Evolutionary conservation across 2,113 vertebrate species (phyloP).

Genomic region (Chionis minor): DNA sequence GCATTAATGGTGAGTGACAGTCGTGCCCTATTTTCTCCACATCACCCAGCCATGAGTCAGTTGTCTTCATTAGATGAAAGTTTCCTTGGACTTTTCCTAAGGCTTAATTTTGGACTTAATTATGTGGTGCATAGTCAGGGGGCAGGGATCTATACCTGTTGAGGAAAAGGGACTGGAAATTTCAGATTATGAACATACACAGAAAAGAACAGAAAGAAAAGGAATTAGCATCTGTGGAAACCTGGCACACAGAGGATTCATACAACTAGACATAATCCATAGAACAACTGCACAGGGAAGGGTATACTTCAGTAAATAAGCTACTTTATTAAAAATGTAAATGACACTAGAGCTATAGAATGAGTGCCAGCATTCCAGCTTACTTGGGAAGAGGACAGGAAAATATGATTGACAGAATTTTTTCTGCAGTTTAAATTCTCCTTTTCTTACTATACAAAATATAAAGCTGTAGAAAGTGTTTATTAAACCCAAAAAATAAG

Average conservation of each 20-base stretch:
- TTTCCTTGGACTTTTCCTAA: not conserved
- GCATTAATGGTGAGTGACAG: slow-evolving; percentile 49
- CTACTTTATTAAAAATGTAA: slow-evolving; percentile 57
- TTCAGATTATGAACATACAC: not conserved
- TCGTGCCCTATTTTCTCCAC: slow-evolving; percentile 1
- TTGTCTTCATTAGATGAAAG: not conserved
- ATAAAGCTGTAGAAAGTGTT: not conserved
- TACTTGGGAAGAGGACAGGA: not conserved
- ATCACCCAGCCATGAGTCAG: not conserved
- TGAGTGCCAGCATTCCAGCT: not conserved
- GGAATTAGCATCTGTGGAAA: slow-evolving; percentile 2
- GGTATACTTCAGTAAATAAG: slow-evolving; percentile 16
- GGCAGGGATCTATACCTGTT: not conserved
- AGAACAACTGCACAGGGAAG: not conserved
- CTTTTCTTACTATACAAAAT: not conserved
- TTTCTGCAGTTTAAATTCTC: not conserved
- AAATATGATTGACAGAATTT: not conserved
- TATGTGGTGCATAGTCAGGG: not conserved
- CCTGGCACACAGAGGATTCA: not conserved
- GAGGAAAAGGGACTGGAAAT: not conserved
- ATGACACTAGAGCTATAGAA: not conserved
- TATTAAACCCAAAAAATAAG: slow-evolving; percentile 6
- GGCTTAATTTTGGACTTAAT: not conserved
- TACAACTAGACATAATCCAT: not conserved
- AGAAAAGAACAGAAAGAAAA: not conserved